Percentiles rank a stretch among this genome's conserved stretches.
These are phyloP conservation scores for Trematocara marginatum DNA, from an alignment of 2,113 vertebrate species.

Conservation along the genomic window DNA sequence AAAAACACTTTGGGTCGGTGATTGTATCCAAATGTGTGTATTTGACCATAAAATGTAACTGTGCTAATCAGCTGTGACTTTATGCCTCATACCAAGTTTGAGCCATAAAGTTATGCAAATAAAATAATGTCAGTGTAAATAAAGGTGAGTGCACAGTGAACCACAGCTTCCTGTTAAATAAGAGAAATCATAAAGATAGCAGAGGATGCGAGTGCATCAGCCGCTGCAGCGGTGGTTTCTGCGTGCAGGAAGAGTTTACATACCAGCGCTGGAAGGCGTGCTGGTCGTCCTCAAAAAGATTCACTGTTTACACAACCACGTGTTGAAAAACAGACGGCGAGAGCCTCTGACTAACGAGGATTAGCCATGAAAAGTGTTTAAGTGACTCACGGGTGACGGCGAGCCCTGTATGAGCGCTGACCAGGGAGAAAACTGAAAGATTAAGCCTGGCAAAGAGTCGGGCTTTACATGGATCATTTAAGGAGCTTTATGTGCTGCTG, in stretches of 20 bases:
- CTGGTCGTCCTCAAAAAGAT: accelerated
- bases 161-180: not conserved
- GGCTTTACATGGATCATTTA: not conserved
- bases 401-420: not conserved
- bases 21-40: not conserved
- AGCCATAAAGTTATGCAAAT: not conserved
- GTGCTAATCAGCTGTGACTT: not conserved
- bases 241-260: not conserved
- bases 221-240: not conserved
- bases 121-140: not conserved
- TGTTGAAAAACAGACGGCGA: not conserved
- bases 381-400: not conserved
- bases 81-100: accelerated
- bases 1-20: not conserved
- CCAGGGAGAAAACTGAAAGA: not conserved
- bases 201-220: not conserved
- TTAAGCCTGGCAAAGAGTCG: not conserved
- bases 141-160: not conserved
- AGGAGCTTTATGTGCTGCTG: not conserved
- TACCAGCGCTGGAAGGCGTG: not conserved
- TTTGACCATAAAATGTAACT: not conserved
- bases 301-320: not conserved
- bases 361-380: not conserved
- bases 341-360: not conserved
- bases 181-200: not conserved